Percentiles rank a stretch among this genome's conserved stretches.
Evolutionary conservation across 2,888 invertebrate genomes (phyloP).

Genomic region (Chaetogeoica ovagalla): DNA sequence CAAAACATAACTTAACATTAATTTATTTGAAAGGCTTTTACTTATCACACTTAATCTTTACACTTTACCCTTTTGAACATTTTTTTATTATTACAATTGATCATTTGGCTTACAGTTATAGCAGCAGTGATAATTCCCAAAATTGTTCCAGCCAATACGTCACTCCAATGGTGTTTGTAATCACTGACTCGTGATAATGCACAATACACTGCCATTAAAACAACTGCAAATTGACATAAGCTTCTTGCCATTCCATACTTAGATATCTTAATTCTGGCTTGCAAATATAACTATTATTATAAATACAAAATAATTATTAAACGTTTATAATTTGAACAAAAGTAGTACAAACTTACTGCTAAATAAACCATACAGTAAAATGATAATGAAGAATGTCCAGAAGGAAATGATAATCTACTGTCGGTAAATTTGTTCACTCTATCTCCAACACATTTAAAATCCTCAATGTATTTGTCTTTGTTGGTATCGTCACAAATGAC

Average conservation of each 20-base stretch:
- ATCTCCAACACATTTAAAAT: slow-evolving; percentile 72
- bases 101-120: slow-evolving; percentile 58
- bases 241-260: slow-evolving; percentile 80
- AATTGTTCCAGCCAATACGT: slow-evolving; percentile 81
- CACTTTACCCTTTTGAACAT: slow-evolving; percentile 34
- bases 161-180: slow-evolving; percentile 98
- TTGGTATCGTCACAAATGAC: slow-evolving; percentile 67
- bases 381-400: slow-evolving; percentile 89
- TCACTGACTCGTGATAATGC: slow-evolving; percentile 90
- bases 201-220: slow-evolving; percentile 82
- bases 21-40: background rate
- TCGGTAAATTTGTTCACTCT: slow-evolving; percentile 74
- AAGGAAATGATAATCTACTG: slow-evolving; percentile 75
- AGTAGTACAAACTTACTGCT: slow-evolving; percentile 68
- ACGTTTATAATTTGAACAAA: slow-evolving; percentile 2
- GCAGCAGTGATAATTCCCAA: slow-evolving; percentile 72
- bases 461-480: slow-evolving; percentile 70
- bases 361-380: slow-evolving; percentile 84
- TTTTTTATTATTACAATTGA: slow-evolving; percentile 47
- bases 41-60: slow-evolving; percentile 30
- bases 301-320: slow-evolving; percentile 46
- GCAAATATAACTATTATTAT: slow-evolving; percentile 77
- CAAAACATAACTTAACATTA: background rate
- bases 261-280: slow-evolving; percentile 79
- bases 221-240: slow-evolving; percentile 78